Evolutionary conservation across 2,113 vertebrate genomes (phyloP).

Genomic region (Tragelaphus strepsiceros): DNA sequence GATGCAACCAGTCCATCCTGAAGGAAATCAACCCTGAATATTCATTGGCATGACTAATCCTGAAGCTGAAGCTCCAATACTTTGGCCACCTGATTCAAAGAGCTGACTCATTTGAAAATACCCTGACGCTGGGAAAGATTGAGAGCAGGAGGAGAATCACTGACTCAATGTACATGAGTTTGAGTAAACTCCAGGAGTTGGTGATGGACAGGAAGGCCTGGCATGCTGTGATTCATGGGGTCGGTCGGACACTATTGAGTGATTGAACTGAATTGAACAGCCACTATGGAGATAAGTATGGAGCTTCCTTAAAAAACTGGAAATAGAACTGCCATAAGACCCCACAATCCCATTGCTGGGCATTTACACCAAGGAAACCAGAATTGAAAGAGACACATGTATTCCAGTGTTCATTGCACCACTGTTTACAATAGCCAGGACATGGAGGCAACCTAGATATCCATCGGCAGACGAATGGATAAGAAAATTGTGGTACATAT

Average conservation of each 20-base stretch:
- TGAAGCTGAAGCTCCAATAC: not conserved
- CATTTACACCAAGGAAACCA: not conserved
- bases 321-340: not conserved
- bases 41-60: not conserved
- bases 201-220: not conserved
- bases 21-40: not conserved
- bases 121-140: not conserved
- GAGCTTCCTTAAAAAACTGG: not conserved
- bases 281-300: not conserved
- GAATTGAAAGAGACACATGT: not conserved
- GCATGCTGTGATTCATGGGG: too few relatives aligned
- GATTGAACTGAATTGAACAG: not conserved
- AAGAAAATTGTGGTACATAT: not conserved
- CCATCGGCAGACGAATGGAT: accelerated
- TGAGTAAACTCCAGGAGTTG: not conserved
- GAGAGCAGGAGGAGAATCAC: not conserved
- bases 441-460: not conserved
- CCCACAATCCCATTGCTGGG: not conserved
- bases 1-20: not conserved
- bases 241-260: accelerated
- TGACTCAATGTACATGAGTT: not conserved
- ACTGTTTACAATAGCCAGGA: not conserved
- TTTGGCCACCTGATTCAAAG: not conserved
- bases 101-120: not conserved
- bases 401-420: not conserved